Conservation (phyloP, 2,888 invertebrate species). For the Chrysomela aeneicollis region DNA sequence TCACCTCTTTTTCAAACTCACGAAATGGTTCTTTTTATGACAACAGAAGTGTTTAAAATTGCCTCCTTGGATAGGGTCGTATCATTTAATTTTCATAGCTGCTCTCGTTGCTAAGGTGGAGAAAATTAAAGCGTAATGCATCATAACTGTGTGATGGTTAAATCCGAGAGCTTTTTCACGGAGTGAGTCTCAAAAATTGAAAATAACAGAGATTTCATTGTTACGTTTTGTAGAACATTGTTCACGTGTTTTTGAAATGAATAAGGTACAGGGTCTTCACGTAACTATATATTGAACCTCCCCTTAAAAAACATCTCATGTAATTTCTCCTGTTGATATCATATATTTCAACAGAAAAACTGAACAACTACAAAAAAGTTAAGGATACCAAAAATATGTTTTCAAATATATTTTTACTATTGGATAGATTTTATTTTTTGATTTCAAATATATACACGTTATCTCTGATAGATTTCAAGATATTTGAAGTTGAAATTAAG, state of each 20-base stretch:
- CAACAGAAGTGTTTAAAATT: constrained; percentile 63
- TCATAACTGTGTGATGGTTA: constrained; percentile 58
- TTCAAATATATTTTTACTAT: no score
- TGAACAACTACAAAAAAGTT: no score
- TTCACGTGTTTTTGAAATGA: not conserved
- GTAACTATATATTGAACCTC: no score
- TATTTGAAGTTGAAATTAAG: no score
- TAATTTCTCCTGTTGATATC: no score
- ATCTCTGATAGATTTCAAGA: no score
- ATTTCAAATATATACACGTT: no score
- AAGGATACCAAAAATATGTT: no score
- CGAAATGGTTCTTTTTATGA: constrained; percentile 59
- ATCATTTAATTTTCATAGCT: constrained; percentile 62
- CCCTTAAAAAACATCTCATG: no score
- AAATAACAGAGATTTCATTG: constrained; percentile 46
- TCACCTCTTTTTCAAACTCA: constrained; percentile 60
- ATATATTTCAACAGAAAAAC: no score
- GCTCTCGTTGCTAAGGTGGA: constrained; percentile 49
- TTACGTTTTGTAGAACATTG: constrained; percentile 37
- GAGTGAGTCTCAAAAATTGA: constrained; percentile 52
- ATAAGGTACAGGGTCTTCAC: no score
- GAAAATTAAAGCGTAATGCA: constrained; percentile 59
- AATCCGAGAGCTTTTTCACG: constrained; percentile 50
- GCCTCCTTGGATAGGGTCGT: constrained; percentile 58
- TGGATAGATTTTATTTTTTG: no score